Conservation (phyloP, 2,113 vertebrate genomes). For the Microcebus tavaratra region DNA sequence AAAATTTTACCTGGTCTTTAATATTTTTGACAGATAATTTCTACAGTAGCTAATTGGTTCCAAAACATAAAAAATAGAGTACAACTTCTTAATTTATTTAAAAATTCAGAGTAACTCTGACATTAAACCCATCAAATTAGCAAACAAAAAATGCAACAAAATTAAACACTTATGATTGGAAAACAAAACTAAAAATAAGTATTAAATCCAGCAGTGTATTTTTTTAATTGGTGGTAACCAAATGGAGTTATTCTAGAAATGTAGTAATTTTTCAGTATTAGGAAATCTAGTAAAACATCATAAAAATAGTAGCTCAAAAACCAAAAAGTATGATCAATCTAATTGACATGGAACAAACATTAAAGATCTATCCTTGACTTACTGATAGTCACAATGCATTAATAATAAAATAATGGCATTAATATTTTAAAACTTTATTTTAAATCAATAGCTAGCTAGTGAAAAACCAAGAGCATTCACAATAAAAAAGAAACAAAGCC, state of each 20-base stretch:
- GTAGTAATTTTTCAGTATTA: neutral
- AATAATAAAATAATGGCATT: neutral
- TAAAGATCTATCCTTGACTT: neutral
- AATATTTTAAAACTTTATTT: neutral
- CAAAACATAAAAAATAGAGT: neutral
- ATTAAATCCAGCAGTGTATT: neutral
- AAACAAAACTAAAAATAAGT: neutral
- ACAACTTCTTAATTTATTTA: neutral
- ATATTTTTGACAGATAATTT: neutral
- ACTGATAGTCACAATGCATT: neutral
- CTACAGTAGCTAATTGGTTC: neutral
- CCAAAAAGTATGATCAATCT: neutral
- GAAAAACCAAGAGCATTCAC: neutral
- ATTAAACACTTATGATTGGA: neutral
- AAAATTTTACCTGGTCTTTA: neutral
- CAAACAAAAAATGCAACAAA: neutral
- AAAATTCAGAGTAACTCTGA: neutral
- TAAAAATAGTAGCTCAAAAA: neutral
- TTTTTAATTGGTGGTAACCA: neutral
- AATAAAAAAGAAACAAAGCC: neutral
- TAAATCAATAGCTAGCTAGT: neutral
- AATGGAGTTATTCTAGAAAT: neutral
- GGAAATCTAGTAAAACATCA: neutral
- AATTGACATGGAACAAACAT: neutral
- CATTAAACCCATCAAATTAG: neutral